Base-by-base conservation (phyloP, 2,888 invertebrate genomes). In the Dryadula phaetusa region DNA sequence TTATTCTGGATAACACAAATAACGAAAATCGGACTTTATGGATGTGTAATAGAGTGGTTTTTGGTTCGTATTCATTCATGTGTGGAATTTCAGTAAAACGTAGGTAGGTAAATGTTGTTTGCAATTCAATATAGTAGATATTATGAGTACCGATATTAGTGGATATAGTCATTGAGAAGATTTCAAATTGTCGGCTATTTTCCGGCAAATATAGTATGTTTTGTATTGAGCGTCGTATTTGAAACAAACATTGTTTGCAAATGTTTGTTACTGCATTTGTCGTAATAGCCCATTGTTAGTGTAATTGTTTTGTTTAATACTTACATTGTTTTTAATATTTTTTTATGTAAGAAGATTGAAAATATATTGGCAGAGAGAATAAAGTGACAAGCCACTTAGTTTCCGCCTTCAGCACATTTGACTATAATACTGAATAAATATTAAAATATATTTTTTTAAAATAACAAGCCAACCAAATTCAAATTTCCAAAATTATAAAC, bases 121-220 rank as follows among this genome's bases (percentile, higher is more conserved):
- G 47, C 58, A 58, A 58, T 64, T 47, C 64, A 64, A 64, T 58
- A 64, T 40, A 64, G 46, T 58, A 58, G 60, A 25, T 60, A 42
- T 60, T 60, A 60, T 44, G 28, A 44, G 25, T 42, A 60, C 25
- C 18, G 25, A 42, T 28, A 42, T 44, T 60, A 42, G 25, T 40
- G 44, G 54, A 37, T 14, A 56, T 20, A 8, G 54, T 22, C 37
- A 22, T 37, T 37, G 22, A 22, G 54, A 28, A 49, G 49, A 49
- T 49, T 49, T 49, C 49, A 28, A 49, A 49, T 49, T 16, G 49
- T 49, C 28, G 49, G 49, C 28, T 49, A 49, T 49, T 49, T 28
- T 28, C 1, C 22, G 47, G 14, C 46, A 10, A 28, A 28, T 28
- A 49, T 49, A 49, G n/a, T 28, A n/a, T 49, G 28, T 49, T 49